Percentiles rank a stretch among this genome's conserved stretches.
Conservation (phyloP, 1,140 invertebrate genomes). For the Trichoplusia ni region DNA sequence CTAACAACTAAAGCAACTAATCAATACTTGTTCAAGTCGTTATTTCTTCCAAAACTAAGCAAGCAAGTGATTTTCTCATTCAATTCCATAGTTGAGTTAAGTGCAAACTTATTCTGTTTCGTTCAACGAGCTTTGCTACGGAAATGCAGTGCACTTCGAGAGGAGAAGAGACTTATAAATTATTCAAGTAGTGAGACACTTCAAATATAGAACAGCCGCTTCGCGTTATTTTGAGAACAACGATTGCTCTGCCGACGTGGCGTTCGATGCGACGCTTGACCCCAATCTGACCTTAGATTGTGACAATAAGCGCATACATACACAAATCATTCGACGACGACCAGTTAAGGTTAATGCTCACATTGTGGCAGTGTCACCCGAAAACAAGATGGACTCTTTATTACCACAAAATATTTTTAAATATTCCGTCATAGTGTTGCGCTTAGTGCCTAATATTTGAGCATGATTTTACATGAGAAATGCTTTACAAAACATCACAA, state of each 20-base stretch:
- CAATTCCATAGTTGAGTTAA: slow-evolving; percentile 57
- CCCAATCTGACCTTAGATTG: slow-evolving; percentile 36
- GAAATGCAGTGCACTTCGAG: slow-evolving; percentile 69
- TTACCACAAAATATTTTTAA: no score
- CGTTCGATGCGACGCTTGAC: slow-evolving; percentile 37
- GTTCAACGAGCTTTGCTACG: slow-evolving; percentile 53
- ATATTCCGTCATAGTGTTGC: no score
- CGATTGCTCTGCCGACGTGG: slow-evolving; percentile 36
- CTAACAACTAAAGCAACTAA: not conserved
- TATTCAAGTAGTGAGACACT: slow-evolving; percentile 77
- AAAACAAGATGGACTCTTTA: no score
- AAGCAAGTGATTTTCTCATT: slow-evolving; percentile 27
- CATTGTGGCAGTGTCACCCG: no score
- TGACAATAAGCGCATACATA: slow-evolving; percentile 12
- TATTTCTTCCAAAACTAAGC: slow-evolving; percentile 6
- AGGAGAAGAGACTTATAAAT: slow-evolving; percentile 74
- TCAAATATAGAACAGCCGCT: slow-evolving; percentile 72
- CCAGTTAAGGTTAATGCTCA: no score
- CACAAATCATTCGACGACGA: not conserved
- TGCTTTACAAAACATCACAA: no score
- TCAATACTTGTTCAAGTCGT: not conserved
- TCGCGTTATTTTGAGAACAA: slow-evolving; percentile 74
- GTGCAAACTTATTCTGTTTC: slow-evolving; percentile 54
- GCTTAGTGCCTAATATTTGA: no score
- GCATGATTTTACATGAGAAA: no score